phyloP scores from a whole-genome alignment of 2,797 vertebrate species.

The Mallotus villosus region DNA sequence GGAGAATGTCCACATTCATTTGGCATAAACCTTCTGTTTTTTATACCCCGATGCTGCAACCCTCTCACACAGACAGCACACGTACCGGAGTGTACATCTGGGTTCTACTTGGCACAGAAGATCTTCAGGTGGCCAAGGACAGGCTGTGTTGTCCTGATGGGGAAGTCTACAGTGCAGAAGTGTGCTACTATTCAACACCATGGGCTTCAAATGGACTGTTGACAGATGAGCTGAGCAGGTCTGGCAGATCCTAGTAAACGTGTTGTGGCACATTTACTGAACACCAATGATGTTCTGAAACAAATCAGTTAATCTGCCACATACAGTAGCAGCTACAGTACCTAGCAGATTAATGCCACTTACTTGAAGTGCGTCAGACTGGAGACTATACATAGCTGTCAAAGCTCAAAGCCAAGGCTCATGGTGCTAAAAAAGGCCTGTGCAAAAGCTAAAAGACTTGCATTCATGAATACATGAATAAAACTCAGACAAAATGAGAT shows the following conservation, averaged over 20 bases:
- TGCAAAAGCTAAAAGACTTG: background rate
- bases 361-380: constrained; percentile 11
- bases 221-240: constrained; percentile 34
- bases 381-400: background rate
- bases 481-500: constrained; percentile 22
- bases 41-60: background rate
- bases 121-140: background rate
- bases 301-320: constrained; percentile 4
- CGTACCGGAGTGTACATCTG: too few species aligned
- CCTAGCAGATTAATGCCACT: constrained; percentile 22
- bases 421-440: background rate
- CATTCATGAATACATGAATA: constrained; percentile 37
- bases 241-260: constrained; percentile 18
- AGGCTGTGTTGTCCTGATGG: too few species aligned
- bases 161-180: too few species aligned
- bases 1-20: background rate
- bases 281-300: constrained; percentile 19
- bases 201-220: constrained; percentile 12
- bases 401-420: background rate
- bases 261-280: constrained; percentile 30
- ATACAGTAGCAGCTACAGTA: background rate
- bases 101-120: background rate
- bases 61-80: background rate
- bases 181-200: too few species aligned
- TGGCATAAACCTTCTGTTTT: background rate